phyloP scores from a whole-genome alignment of 1,140 invertebrate genomes.

The Cotesia chilonis region DNA sequence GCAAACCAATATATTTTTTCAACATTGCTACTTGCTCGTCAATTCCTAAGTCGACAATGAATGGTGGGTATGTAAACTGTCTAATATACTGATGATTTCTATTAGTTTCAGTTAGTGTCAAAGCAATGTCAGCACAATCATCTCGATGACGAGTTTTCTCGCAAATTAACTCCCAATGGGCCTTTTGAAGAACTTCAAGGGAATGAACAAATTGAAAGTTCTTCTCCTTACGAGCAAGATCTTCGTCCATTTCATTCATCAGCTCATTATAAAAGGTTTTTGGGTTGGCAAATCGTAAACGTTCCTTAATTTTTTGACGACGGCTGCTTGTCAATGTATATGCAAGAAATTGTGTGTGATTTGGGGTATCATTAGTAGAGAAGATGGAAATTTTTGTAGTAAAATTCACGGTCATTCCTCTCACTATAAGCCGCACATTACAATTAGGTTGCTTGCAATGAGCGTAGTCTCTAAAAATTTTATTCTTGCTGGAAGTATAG shows the following conservation, averaged over 20 bases:
- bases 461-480: slow-evolving; percentile 13
- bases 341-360: slow-evolving; percentile 3
- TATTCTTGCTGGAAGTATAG: neutral
- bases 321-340: neutral
- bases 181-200: slow-evolving; percentile 24
- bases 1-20: slow-evolving; percentile 9
- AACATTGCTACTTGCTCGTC: slow-evolving; percentile 19
- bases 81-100: slow-evolving; percentile 26
- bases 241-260: slow-evolving; percentile 11
- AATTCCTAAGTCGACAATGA: slow-evolving; percentile 26
- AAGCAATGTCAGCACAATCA: slow-evolving; percentile 18
- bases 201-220: slow-evolving; percentile 27
- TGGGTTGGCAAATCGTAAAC: too few species aligned
- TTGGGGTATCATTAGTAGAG: neutral
- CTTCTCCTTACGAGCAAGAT: slow-evolving; percentile 11
- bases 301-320: too few species aligned
- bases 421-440: slow-evolving; percentile 18
- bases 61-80: slow-evolving; percentile 9
- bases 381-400: neutral
- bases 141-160: slow-evolving; percentile 20
- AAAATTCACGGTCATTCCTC: neutral
- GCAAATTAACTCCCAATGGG: slow-evolving; percentile 20
- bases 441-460: slow-evolving; percentile 26
- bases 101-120: slow-evolving; percentile 7
- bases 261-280: neutral